Evolutionary conservation across 2,888 invertebrate genomes (phyloP).

Genomic region (Biston betularia): DNA sequence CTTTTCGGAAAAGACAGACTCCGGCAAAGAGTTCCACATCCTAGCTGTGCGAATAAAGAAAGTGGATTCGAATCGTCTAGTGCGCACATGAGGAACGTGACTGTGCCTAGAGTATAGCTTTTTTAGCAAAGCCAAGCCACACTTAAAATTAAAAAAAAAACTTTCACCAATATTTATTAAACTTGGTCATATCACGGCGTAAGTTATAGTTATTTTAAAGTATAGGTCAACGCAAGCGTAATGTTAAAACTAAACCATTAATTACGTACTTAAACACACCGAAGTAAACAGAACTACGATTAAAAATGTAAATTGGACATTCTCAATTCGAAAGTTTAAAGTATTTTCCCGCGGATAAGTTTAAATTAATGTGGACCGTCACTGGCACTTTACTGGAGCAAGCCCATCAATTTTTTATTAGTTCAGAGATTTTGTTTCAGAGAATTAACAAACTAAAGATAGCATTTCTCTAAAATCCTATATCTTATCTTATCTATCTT

Average conservation of each 20-base stretch:
- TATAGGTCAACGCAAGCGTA: conserved; percentile 1
- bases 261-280: conserved; percentile 60
- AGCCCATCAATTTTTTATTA: conserved; percentile 76
- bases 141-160: too few species aligned
- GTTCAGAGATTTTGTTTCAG: conserved; percentile 65
- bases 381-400: conserved; percentile 67
- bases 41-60: too few species aligned
- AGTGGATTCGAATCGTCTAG: too few species aligned
- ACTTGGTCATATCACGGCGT: neutral
- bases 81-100: too few species aligned
- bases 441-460: conserved; percentile 59
- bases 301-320: conserved; percentile 79
- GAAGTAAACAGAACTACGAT: conserved; percentile 70
- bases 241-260: conserved; percentile 46
- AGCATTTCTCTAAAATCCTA: conserved; percentile 70
- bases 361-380: conserved; percentile 79
- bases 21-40: too few species aligned
- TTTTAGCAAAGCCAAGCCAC: too few species aligned
- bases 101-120: too few species aligned
- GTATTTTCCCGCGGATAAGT: conserved; percentile 78
- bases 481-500: conserved; percentile 15
- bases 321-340: conserved; percentile 77
- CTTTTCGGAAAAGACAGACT: too few species aligned
- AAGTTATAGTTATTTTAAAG: neutral
- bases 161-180: too few species aligned